A percentile compares a stretch with the other conserved stretches of the same genome.
phyloP scores from a whole-genome alignment of 2,797 vertebrate species.

The Brachyrhaphis roseni region DNA sequence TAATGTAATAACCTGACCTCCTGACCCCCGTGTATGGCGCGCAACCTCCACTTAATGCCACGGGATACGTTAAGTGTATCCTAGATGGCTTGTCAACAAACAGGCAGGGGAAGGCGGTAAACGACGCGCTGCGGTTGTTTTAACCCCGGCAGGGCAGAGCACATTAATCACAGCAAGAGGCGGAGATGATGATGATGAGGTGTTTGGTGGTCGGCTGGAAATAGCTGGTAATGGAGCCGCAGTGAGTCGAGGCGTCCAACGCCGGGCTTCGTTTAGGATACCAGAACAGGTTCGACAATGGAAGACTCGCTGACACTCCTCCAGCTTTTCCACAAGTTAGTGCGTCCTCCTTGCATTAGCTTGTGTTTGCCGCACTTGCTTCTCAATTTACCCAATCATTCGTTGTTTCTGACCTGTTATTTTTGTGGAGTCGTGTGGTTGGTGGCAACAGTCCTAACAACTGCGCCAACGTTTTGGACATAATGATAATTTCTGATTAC shows the following conservation, averaged over 20 bases:
- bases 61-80: conserved; percentile 81
- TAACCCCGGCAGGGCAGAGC: conserved; percentile 74
- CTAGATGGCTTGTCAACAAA: conserved; percentile 82
- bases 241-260: conserved; percentile 36
- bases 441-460: not conserved
- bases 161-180: conserved; percentile 76
- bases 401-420: not conserved
- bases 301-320: not conserved
- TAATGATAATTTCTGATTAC: not conserved
- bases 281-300: conserved; percentile 22
- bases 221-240: conserved; percentile 55
- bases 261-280: conserved; percentile 28
- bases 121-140: conserved; percentile 69
- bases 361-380: not conserved
- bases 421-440: not conserved
- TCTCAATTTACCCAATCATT: not conserved
- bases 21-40: conserved; percentile 57
- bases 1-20: conserved; percentile 78
- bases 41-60: conserved; percentile 48
- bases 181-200: conserved; percentile 76
- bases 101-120: conserved; percentile 70
- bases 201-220: conserved; percentile 71
- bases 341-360: not conserved
- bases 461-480: not conserved
- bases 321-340: not conserved